Conservation (phyloP, 2,113 vertebrate species). For the Noctilio leporinus region DNA sequence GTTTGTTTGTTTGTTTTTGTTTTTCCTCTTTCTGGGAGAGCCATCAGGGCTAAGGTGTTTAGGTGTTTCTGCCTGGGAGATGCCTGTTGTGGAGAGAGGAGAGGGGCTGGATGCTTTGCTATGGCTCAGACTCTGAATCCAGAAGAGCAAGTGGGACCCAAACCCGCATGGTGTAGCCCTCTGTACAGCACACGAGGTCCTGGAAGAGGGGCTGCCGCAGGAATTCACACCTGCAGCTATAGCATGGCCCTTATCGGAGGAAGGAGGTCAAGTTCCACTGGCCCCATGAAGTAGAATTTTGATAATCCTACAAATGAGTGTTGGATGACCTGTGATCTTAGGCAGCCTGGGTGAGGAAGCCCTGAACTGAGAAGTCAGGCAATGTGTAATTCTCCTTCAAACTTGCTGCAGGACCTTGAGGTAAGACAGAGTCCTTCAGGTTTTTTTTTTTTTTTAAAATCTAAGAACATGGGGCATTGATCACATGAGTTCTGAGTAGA, state of each 20-base stretch:
- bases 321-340: neutral
- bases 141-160: neutral
- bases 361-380: neutral
- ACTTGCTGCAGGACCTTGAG: neutral
- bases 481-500: neutral
- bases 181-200: rapidly evolving
- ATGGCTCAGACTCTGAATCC: neutral
- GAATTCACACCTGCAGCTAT: neutral
- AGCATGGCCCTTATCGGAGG: neutral
- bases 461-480: neutral
- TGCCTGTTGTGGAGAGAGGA: neutral
- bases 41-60: neutral
- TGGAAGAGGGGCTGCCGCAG: neutral
- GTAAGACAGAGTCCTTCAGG: neutral
- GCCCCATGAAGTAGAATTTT: neutral
- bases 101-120: neutral
- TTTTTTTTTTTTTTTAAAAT: neutral
- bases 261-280: neutral
- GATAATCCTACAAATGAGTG: neutral
- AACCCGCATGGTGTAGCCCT: neutral
- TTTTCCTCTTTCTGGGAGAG: neutral
- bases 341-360: neutral
- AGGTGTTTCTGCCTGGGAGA: neutral
- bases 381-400: neutral
- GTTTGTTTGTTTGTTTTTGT: no score